Evolutionary conservation across 2,113 vertebrate species (phyloP).

Genomic region (Corythaeola cristata): DNA sequence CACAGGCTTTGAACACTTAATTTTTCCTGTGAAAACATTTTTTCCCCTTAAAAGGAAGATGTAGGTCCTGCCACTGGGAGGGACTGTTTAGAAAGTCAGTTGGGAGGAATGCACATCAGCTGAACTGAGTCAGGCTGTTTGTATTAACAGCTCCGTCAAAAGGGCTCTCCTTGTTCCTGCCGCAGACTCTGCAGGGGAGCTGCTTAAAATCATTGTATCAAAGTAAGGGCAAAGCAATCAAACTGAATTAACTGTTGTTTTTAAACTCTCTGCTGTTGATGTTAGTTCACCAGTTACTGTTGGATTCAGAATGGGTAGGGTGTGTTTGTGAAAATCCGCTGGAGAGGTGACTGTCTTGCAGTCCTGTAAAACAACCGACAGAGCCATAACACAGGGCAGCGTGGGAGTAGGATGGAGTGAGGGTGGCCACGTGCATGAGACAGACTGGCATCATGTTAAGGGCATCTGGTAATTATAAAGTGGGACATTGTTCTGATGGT

Average conservation of each 20-base stretch:
- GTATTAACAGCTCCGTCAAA: neutral
- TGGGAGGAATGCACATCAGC: conserved; percentile 42
- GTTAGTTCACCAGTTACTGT: neutral
- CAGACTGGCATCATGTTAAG: neutral
- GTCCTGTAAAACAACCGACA: neutral
- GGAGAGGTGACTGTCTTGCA: neutral
- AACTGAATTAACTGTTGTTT: neutral
- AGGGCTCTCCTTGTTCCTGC: neutral
- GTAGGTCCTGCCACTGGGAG: conserved; percentile 57
- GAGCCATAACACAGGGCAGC: neutral
- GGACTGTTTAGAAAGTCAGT: conserved; percentile 64
- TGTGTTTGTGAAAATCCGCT: neutral
- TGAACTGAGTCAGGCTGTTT: conserved; percentile 54
- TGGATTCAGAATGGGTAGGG: neutral
- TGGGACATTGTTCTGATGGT: conserved; percentile 30
- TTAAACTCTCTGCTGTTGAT: neutral
- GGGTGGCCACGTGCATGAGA: neutral
- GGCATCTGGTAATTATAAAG: conserved; percentile 22
- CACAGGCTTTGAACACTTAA: conserved; percentile 29
- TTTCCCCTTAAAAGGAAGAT: conserved; percentile 79
- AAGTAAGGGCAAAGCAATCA: neutral
- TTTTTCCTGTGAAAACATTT: conserved; percentile 77
- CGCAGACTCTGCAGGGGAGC: conserved; percentile 1
- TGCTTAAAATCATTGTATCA: neutral
- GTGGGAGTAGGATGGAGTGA: accelerated